These are phyloP conservation scores for Notodonta ziczac DNA, from an alignment of 2,888 invertebrate genomes.

Conservation along the genomic window DNA sequence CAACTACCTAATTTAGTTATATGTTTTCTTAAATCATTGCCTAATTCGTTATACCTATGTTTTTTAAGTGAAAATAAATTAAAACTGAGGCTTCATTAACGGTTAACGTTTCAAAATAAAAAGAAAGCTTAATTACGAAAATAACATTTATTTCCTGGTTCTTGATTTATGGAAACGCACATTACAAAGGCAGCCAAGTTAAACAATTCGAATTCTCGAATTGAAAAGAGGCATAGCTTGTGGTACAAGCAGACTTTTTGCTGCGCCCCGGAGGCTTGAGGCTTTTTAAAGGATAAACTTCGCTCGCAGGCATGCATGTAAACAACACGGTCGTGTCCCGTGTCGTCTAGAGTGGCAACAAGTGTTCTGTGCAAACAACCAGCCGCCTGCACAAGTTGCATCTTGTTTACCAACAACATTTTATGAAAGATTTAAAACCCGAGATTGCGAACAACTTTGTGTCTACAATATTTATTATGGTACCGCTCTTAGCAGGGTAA, in stretches of 20 bases:
- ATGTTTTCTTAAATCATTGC: too few species aligned
- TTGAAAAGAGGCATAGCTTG: background rate
- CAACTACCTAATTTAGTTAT: too few species aligned
- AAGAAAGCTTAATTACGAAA: background rate
- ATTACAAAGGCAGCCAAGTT: background rate
- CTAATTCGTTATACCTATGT: too few species aligned
- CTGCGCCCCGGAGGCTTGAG: constrained; percentile 22
- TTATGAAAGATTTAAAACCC: constrained; percentile 34
- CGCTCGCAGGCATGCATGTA: constrained; percentile 52
- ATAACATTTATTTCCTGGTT: background rate
- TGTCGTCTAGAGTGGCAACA: constrained; percentile 46
- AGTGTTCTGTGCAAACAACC: constrained; percentile 49
- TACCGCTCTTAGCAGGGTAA: background rate
- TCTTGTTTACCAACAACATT: constrained; percentile 32
- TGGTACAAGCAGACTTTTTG: constrained; percentile 4
- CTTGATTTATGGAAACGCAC: background rate
- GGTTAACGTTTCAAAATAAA: background rate
- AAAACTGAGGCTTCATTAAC: too few species aligned
- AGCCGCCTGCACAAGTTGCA: constrained; percentile 32
- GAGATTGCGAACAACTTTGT: constrained; percentile 23
- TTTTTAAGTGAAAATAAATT: too few species aligned
- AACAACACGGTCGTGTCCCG: constrained; percentile 43
- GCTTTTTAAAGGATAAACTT: constrained; percentile 55
- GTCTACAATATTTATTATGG: background rate
- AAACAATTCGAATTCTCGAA: background rate